Evolutionary conservation across 2,113 vertebrate species (phyloP).

Genomic region (Nanorana parkeri): DNA sequence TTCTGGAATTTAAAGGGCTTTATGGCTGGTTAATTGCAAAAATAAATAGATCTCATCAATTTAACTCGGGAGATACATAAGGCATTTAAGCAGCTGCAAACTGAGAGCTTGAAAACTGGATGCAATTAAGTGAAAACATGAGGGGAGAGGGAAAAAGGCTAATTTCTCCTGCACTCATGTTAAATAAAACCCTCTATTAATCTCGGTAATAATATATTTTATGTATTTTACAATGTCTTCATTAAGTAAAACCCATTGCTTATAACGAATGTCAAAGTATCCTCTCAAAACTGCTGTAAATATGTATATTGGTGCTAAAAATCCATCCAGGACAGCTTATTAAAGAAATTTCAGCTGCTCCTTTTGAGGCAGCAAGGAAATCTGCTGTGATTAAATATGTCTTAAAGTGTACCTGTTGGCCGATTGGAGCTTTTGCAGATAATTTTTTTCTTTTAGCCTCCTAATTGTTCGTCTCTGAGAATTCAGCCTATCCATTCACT

Average conservation of each 20-base stretch:
- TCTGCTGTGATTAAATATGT: too few species aligned
- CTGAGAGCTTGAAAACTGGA: slow-evolving; percentile 27
- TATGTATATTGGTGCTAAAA: slow-evolving; percentile 51
- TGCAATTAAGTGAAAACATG: slow-evolving; percentile 28
- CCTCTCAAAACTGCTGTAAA: slow-evolving; percentile 16
- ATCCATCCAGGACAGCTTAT: not conserved
- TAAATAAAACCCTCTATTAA: slow-evolving; percentile 2
- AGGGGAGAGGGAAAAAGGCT: not conserved
- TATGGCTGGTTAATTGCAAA: slow-evolving; percentile 52
- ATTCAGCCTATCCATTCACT: too few species aligned
- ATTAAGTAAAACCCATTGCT: slow-evolving; percentile 31
- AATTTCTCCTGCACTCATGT: slow-evolving; percentile 5
- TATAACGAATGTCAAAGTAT: slow-evolving; percentile 29
- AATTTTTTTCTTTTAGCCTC: too few species aligned
- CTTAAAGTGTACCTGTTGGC: too few species aligned
- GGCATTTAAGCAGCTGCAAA: slow-evolving; percentile 13
- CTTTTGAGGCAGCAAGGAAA: not conserved
- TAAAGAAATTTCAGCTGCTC: slow-evolving; percentile 1
- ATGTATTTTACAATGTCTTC: slow-evolving; percentile 44
- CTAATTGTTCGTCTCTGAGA: too few species aligned
- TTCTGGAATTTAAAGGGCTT: slow-evolving; percentile 50
- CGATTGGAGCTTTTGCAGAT: too few species aligned
- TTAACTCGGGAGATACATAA: slow-evolving; percentile 41
- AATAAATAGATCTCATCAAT: slow-evolving; percentile 52
- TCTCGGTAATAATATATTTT: slow-evolving; percentile 34